Base-by-base conservation (phyloP, 2,113 vertebrate genomes). In the Lontra canadensis region DNA sequence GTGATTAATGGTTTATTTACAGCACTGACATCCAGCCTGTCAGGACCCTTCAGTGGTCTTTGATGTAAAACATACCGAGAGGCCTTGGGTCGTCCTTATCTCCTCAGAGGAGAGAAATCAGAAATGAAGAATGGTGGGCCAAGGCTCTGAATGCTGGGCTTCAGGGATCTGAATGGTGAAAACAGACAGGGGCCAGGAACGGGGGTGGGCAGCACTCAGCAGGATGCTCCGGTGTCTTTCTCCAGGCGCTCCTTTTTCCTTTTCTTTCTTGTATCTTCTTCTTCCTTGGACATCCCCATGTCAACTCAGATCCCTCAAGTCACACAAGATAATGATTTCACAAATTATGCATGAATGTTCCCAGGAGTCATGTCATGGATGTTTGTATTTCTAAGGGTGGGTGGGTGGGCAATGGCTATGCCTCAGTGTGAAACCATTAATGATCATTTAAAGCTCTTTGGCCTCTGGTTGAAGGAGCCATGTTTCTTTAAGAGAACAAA, bases 1-100 rank as follows among this genome's bases (percentile, higher is more conserved):
- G 98, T 99, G 99, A 99, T 99, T 98, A 99, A 99, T 99, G 99
- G 98, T 99, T 99, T 99, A 99, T 99, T 99, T 99, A 99, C 98
- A 98, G 97, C 98, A 97, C 97, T 98, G 98, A 98, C 98, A 98
- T 98, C 98, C 98, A 98, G 98, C 96, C 98, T 99, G 99, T 99
- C 98, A 99, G 98, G 98, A 98, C 97, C 98, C 98, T 98, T 98
- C 98, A 98, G 97, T 96, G 98, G 98, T 96, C 99, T 99, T 99
- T 99, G 99, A 99, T 99, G 99, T 99, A 98, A 99, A 99, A 99
- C 99, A 99, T 98, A 99, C 99, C 91, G 42, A 98, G 98, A 98
- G 98, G 98, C 98, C 98, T 97, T 98, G 87, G 96, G 98, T 98
- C 95, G 44, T 98, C 98, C 98, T 99, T 99, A 99, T 99, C 99